These are phyloP conservation scores for Spicauda simplicius DNA, from an alignment of 2,888 invertebrate genomes.

Conservation along the genomic window DNA sequence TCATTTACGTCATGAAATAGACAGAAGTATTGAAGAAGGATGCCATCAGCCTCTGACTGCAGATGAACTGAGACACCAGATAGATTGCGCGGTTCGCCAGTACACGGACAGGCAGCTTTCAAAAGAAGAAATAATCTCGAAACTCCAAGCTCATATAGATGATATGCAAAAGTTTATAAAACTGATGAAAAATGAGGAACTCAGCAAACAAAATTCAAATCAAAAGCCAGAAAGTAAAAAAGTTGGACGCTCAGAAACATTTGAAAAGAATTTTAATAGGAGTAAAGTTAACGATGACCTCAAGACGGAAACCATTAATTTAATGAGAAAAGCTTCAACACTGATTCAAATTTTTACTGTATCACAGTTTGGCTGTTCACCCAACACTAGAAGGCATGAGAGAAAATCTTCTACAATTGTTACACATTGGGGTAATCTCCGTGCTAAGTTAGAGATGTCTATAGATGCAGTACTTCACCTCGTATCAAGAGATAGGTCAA, in stretches of 20 bases:
- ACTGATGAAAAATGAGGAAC: slow-evolving; percentile 93
- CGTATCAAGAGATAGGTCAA: slow-evolving; percentile 79
- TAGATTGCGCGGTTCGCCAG: slow-evolving; percentile 95
- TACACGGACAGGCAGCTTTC: slow-evolving; percentile 97
- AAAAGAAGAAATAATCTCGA: slow-evolving; percentile 97
- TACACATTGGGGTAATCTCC: slow-evolving; percentile 98
- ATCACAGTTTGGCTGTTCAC: slow-evolving; percentile 96
- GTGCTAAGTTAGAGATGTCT: slow-evolving; percentile 96
- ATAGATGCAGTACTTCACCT: slow-evolving; percentile 89
- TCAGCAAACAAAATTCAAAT: slow-evolving; percentile 56
- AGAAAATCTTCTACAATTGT: slow-evolving; percentile 93
- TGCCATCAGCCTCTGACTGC: slow-evolving; percentile 88
- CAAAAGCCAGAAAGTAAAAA: slow-evolving; percentile 55
- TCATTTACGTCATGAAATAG: slow-evolving; percentile 93
- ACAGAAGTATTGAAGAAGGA: slow-evolving; percentile 93
- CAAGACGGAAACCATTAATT: slow-evolving; percentile 86
- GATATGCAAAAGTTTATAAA: slow-evolving; percentile 99
- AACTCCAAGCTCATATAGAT: slow-evolving; percentile 97
- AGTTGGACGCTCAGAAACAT: slow-evolving; percentile 59
- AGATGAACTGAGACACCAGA: slow-evolving; percentile 94
- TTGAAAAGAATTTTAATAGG: slow-evolving; percentile 69
- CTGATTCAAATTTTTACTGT: slow-evolving; percentile 96
- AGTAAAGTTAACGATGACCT: slow-evolving; percentile 75
- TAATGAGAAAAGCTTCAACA: slow-evolving; percentile 94
- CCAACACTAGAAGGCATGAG: slow-evolving; percentile 89